Evolutionary conservation across 64 coral and sea anemone genomes (phyloP), one percentile per base, ranked within the genome.

Genomic region (Hydrozoanthus tunicans): DNA sequence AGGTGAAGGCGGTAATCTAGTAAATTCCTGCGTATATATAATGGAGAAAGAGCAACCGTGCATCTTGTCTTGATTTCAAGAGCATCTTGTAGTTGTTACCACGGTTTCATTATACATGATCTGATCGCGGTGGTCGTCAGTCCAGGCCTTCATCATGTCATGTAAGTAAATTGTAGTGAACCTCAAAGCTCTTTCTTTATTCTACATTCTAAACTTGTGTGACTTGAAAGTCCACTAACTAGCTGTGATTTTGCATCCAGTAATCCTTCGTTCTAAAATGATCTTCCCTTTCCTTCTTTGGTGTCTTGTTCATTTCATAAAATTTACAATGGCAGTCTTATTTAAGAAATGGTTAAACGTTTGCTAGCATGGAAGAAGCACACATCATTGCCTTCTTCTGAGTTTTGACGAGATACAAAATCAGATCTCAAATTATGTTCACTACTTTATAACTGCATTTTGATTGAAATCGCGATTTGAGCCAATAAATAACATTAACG

Each of bases 121-220:
- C 58, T 58, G 32, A 43, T 43, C 2, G 32, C 24, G 6, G 12
- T 78, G 4, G 55, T 43, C 14, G 8, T 58, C 51, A 7, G 54
- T 83, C 27, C 25, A 23, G n/a, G 53, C 23, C 67, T 3, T 43
- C 5, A 59, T 69, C 84, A 88, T 88, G 84, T 75, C 84, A 74
- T 88, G 84, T 88, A 88, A 88, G 84, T 88, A 72, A 72, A 81
- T 63, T 71, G 26, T 79, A 80, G 59, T 24, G 78, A 80, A 32
- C 4, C 56, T 60, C 55, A 32, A 73, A 70, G 6, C 9, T 59
- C 17, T 62, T 3, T 51, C 7, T 17, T 51, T 63, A 3, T 20
- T 20, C 20, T 20, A 20, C 20, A 20, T 20, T 20, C 20, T 20
- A 20, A 20, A 20, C 4, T 65, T 53, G 23, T 32, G 27, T 82